Conservation (phyloP, 2,797 vertebrate genomes). For the Hydrophis major region DNA sequence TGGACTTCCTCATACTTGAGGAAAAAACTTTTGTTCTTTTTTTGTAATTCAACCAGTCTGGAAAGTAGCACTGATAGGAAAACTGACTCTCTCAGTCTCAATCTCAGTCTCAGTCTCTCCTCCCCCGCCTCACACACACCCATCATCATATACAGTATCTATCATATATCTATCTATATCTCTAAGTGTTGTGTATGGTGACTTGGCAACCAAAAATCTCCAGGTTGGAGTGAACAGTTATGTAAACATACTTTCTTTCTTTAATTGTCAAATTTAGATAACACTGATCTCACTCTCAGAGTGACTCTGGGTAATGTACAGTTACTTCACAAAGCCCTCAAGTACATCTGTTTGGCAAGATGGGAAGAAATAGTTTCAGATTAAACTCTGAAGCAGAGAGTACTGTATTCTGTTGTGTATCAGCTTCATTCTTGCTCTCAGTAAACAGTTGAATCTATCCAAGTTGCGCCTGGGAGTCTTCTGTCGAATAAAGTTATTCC, state of each 20-base stretch:
- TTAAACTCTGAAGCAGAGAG: neutral
- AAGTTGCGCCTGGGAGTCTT: neutral
- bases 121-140: neutral
- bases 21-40: neutral
- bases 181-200: neutral
- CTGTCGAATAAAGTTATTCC: neutral
- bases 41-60: neutral
- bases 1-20: neutral
- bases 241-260: neutral
- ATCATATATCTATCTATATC: too few species aligned
- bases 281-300: neutral
- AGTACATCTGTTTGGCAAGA: neutral
- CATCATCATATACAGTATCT: too few species aligned
- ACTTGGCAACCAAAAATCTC: neutral
- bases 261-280: neutral
- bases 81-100: neutral
- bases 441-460: neutral
- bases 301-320: neutral
- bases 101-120: neutral
- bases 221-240: neutral
- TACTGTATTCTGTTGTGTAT: neutral
- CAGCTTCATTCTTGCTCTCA: neutral
- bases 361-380: neutral
- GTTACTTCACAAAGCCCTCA: neutral
- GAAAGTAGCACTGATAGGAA: neutral